These are phyloP conservation scores for Euzetes globulus DNA, from an alignment of 2,888 invertebrate genomes.

Conservation along the genomic window DNA sequence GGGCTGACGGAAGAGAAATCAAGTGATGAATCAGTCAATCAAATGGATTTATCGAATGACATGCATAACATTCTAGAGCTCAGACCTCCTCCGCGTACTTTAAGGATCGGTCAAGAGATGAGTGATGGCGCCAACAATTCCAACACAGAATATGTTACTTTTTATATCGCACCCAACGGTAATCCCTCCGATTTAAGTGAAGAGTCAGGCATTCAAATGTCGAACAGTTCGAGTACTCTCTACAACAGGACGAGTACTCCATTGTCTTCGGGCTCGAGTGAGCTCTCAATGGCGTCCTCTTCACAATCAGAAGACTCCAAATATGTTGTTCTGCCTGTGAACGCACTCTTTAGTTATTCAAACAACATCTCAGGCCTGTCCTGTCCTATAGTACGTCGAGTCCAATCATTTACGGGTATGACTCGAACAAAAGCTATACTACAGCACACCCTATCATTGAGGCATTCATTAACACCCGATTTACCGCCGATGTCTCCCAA, in stretches of 20 bases:
- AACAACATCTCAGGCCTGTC: constrained; percentile 8
- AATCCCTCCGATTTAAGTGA: constrained; percentile 15
- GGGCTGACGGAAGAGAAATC: constrained; percentile 43
- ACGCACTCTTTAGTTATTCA: constrained; percentile 10
- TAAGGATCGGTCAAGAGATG: constrained; percentile 35
- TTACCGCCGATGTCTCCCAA: neutral
- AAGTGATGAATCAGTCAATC: constrained; percentile 43
- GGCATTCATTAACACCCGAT: constrained; percentile 31
- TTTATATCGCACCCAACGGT: constrained; percentile 34
- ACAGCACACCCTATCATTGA: constrained; percentile 41
- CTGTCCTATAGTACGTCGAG: constrained; percentile 41
- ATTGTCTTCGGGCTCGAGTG: constrained; percentile 32
- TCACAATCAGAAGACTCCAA: constrained; percentile 31
- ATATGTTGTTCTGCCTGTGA: constrained; percentile 13
- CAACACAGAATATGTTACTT: constrained; percentile 42
- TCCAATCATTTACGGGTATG: constrained; percentile 43
- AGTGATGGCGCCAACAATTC: constrained; percentile 29
- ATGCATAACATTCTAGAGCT: constrained; percentile 32
- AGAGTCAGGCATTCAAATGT: constrained; percentile 17
- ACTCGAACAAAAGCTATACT: constrained; percentile 39
- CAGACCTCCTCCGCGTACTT: constrained; percentile 36
- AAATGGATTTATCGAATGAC: constrained; percentile 34
- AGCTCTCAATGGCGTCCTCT: constrained; percentile 31
- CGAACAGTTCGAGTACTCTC: constrained; percentile 15
- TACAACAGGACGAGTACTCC: constrained; percentile 30